Percentiles rank a stretch among this genome's conserved stretches.
phyloP scores from a whole-genome alignment of 2,888 invertebrate genomes.

The Microctonus aethiopoides region DNA sequence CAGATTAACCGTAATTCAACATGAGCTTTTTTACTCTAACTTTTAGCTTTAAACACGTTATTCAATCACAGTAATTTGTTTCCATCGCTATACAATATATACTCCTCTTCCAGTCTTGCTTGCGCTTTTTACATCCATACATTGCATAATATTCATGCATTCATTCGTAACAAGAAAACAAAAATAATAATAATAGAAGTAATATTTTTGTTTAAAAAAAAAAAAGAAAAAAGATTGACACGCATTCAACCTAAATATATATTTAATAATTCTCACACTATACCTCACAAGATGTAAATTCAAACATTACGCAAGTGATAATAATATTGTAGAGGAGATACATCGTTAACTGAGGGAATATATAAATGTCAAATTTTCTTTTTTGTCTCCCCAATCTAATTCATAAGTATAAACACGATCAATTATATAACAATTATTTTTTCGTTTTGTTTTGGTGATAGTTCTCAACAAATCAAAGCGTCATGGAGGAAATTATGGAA shows the following conservation, averaged over 20 bases:
- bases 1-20: too few species aligned
- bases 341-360: neutral
- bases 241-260: neutral
- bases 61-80: constrained; percentile 26
- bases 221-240: neutral
- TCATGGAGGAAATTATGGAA: neutral
- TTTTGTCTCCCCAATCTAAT: neutral
- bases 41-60: too few species aligned
- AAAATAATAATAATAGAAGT: neutral
- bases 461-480: neutral
- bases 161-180: neutral
- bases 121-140: neutral
- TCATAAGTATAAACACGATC: neutral
- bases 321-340: neutral
- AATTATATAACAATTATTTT: neutral
- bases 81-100: constrained; percentile 1
- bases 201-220: too few species aligned
- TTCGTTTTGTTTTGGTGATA: neutral
- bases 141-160: neutral
- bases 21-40: too few species aligned
- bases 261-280: neutral
- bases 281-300: neutral
- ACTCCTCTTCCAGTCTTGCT: neutral
- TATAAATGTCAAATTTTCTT: neutral
- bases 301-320: neutral